These are phyloP conservation scores for Enoplosus armatus DNA, from an alignment of 2,797 vertebrate species.

Conservation along the genomic window DNA sequence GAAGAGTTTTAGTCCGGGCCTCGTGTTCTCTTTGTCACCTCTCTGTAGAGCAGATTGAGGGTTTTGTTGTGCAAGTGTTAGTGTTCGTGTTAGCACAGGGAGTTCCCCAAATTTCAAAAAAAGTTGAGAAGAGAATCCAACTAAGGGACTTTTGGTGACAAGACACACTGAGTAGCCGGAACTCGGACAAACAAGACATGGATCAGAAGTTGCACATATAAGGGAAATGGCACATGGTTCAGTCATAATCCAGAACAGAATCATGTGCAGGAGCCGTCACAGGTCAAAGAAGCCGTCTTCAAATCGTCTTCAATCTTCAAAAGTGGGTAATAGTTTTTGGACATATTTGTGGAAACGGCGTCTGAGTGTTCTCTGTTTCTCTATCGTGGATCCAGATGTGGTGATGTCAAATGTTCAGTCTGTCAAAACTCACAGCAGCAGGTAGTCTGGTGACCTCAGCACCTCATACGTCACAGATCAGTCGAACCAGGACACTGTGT, in stretches of 20 bases:
- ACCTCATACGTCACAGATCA: not conserved
- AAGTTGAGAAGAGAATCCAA: not conserved
- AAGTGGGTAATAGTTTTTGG: not conserved
- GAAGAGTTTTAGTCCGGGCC: not conserved
- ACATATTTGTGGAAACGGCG: not conserved
- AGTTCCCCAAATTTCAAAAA: slow-evolving; percentile 5
- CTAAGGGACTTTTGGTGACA: not conserved
- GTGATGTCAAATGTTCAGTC: not conserved
- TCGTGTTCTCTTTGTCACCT: slow-evolving; percentile 27
- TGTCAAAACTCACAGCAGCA: not conserved
- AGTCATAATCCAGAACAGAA: slow-evolving; percentile 18
- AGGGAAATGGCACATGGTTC: not conserved
- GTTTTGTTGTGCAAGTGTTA: not conserved
- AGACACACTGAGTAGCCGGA: not conserved
- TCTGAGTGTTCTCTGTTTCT: not conserved
- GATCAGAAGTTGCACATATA: not conserved
- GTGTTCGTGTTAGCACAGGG: not conserved
- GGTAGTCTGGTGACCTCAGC: not conserved
- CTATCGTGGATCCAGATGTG: slow-evolving; percentile 2
- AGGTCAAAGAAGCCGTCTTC: not conserved
- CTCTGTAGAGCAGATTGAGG: slow-evolving; percentile 18
- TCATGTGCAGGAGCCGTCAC: not conserved
- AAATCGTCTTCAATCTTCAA: not conserved
- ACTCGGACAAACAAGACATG: not conserved
- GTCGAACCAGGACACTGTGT: not conserved